These are phyloP conservation scores for Phalanger gymnotis DNA, from an alignment of 2,797 vertebrate species.

Conservation along the genomic window DNA sequence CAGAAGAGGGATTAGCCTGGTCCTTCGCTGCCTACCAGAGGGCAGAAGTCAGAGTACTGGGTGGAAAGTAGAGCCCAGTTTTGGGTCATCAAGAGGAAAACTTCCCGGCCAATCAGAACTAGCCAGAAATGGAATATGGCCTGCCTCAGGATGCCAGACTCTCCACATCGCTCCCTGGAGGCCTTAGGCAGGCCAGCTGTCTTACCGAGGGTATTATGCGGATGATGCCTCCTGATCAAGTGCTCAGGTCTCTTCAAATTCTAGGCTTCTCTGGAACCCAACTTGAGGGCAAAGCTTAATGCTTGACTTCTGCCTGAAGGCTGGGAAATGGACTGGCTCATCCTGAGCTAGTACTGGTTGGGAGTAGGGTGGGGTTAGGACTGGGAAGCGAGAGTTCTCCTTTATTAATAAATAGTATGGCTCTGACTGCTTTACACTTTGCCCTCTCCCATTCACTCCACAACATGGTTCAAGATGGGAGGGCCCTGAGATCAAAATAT, in stretches of 20 bases:
- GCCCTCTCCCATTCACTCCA: neutral
- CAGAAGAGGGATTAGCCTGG: neutral
- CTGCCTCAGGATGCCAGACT: neutral
- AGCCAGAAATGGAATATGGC: neutral
- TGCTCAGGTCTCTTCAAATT: neutral
- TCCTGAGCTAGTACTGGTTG: neutral
- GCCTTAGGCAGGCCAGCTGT: neutral
- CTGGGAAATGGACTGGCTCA: neutral
- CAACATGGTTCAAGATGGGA: neutral
- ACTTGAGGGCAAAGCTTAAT: neutral
- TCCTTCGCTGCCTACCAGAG: neutral
- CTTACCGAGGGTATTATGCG: too few species aligned
- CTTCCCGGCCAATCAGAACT: neutral
- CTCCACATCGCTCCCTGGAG: neutral
- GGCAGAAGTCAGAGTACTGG: neutral
- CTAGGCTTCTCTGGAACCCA: neutral
- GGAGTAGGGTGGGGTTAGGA: neutral
- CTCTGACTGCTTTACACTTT: neutral
- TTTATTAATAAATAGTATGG: neutral
- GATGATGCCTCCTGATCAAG: neutral
- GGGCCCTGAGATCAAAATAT: neutral
- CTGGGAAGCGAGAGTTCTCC: neutral
- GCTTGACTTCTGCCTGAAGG: neutral
- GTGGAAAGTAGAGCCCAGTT: neutral
- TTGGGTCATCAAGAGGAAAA: neutral